A percentile compares a stretch with the other conserved stretches of the same genome.
These are phyloP conservation scores for Bombus sibiricus DNA, from an alignment of 1,140 invertebrate species.

Conservation along the genomic window DNA sequence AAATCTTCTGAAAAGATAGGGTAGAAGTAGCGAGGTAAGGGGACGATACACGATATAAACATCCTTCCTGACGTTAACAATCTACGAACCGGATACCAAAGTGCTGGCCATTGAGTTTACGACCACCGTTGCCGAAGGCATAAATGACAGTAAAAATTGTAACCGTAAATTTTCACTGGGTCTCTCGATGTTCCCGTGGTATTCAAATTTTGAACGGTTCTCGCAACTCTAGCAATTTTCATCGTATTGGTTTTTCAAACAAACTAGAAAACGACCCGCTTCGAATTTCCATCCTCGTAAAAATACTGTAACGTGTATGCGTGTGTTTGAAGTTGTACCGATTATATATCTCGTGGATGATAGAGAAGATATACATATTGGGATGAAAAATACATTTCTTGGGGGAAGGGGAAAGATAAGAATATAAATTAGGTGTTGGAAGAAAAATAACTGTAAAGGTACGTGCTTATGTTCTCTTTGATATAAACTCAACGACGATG, in stretches of 20 bases:
- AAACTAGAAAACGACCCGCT: too few species aligned
- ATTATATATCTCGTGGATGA: neutral
- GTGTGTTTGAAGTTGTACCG: neutral
- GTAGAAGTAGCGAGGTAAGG: neutral
- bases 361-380: neutral
- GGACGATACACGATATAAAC: slow-evolving; percentile 9
- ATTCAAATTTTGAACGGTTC: neutral
- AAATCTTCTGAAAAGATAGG: neutral
- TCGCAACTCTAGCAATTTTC: too few species aligned
- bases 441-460: neutral
- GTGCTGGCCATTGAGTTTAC: neutral
- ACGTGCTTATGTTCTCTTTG: neutral
- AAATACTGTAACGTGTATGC: too few species aligned
- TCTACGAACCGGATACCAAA: neutral
- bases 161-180: neutral
- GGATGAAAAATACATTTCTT: neutral
- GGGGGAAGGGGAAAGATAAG: too few species aligned
- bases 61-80: slow-evolving; percentile 27
- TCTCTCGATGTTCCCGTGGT: neutral
- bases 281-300: too few species aligned
- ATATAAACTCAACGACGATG: neutral
- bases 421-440: neutral
- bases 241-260: neutral
- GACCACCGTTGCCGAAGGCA: neutral
- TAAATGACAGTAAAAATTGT: slow-evolving; percentile 13